A percentile compares a stretch with the other conserved stretches of the same genome.
phyloP scores from a whole-genome alignment of 2,113 vertebrate genomes.

The Clupea harengus region DNA sequence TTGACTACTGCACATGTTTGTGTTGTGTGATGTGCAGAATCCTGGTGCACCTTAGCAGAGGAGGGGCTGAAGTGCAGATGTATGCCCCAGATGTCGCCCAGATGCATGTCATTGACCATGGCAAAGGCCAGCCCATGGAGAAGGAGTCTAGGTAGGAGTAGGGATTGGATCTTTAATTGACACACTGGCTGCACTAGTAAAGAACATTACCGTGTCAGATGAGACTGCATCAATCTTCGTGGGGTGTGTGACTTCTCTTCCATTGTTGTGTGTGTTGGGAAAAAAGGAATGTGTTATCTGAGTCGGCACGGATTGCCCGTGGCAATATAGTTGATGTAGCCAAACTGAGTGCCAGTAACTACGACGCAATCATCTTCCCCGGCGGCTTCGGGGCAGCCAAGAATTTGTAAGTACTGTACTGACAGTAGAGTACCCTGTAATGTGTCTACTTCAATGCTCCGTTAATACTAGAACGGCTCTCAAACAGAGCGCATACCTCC shows the following conservation, averaged over 20 bases:
- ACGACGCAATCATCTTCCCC: conserved; percentile 64
- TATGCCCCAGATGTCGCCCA: conserved; percentile 81
- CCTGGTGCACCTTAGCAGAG: conserved; percentile 83
- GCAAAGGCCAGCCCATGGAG: conserved; percentile 76
- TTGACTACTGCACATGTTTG: background rate
- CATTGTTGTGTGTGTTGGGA: background rate
- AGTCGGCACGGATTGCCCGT: conserved; percentile 62
- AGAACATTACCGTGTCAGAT: background rate
- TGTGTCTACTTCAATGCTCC: background rate
- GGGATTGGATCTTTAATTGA: background rate
- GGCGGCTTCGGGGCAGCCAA: conserved; percentile 63
- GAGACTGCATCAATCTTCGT: background rate
- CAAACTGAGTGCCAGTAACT: conserved; percentile 46
- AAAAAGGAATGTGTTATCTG: conserved; percentile 58
- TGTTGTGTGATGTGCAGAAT: conserved; percentile 60
- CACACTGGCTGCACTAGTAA: background rate
- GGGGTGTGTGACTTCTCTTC: background rate
- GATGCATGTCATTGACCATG: conserved; percentile 85
- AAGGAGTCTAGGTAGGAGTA: conserved; percentile 61
- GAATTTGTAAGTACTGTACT: conserved; percentile 54
- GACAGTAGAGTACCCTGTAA: background rate
- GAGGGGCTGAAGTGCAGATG: conserved; percentile 79
- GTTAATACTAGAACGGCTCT: background rate
- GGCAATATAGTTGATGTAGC: conserved; percentile 55
- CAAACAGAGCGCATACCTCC: too few relatives aligned